A percentile compares a stretch with the other conserved stretches of the same genome.
Conservation (phyloP, 2,113 vertebrate genomes). For the Alligator sinensis region DNA sequence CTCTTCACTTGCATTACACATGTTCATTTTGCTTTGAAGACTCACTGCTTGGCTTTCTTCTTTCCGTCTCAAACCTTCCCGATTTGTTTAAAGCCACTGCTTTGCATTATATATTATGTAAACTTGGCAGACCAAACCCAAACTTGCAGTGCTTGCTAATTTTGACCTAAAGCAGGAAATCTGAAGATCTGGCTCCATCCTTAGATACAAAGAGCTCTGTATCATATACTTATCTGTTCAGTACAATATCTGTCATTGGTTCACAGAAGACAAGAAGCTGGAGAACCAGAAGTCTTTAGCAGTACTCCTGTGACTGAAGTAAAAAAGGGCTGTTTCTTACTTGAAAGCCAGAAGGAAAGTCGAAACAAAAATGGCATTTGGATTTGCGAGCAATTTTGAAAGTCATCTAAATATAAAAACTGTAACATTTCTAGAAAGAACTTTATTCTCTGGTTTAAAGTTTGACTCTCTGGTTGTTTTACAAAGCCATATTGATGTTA, state of each 20-base stretch:
- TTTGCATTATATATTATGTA: no score
- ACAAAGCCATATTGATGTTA: accelerated
- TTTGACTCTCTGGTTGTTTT: not conserved
- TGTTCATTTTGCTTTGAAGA: accelerated
- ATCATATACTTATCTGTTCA: not conserved
- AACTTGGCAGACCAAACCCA: no score
- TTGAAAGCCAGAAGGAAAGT: accelerated
- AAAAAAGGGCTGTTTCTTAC: accelerated
- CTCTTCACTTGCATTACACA: not conserved
- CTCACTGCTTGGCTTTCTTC: not conserved
- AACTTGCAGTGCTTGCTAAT: accelerated
- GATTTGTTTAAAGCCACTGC: no score
- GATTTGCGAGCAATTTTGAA: accelerated
- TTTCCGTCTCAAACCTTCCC: not conserved
- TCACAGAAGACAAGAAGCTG: accelerated
- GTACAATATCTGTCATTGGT: accelerated
- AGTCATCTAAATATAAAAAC: not conserved
- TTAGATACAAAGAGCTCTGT: not conserved
- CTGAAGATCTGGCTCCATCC: not conserved
- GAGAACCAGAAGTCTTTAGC: not conserved
- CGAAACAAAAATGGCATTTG: not conserved
- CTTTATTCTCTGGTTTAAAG: not conserved
- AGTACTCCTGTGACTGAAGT: accelerated
- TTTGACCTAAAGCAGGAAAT: not conserved
- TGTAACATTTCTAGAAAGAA: not conserved